A percentile compares a stretch with the other conserved stretches of the same genome.
phyloP scores from a whole-genome alignment of 2,888 invertebrate species.

The Hipparchia sbordonii region DNA sequence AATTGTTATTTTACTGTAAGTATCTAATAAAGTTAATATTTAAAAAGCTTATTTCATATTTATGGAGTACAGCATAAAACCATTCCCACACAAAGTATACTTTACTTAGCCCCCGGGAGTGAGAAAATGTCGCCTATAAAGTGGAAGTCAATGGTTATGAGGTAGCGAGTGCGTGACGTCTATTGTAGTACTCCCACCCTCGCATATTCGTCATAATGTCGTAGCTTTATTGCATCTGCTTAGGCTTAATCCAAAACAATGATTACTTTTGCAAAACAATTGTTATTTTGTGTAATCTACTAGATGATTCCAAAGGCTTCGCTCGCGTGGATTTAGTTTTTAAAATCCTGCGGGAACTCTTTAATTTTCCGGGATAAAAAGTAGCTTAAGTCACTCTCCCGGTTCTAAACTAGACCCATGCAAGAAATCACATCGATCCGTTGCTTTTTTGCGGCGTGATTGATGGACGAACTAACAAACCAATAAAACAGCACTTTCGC shows the following conservation, averaged over 20 bases:
- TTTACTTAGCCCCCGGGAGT: slow-evolving; percentile 45
- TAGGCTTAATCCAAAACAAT: slow-evolving; percentile 44
- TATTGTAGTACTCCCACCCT: slow-evolving; percentile 59
- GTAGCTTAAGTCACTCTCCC: too few relatives aligned
- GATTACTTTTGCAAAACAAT: not conserved
- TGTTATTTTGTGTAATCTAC: not conserved
- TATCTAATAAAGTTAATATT: not conserved
- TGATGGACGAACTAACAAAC: too few relatives aligned
- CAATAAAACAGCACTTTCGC: too few relatives aligned
- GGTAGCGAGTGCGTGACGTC: slow-evolving; percentile 69
- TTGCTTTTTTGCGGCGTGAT: too few relatives aligned
- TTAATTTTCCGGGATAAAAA: too few relatives aligned
- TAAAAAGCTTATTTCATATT: slow-evolving; percentile 1
- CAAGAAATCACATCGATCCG: too few relatives aligned
- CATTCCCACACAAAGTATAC: slow-evolving; percentile 21
- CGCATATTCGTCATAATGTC: slow-evolving; percentile 59
- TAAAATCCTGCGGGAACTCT: too few relatives aligned
- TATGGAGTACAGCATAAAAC: slow-evolving; percentile 4
- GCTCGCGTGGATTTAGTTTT: too few relatives aligned
- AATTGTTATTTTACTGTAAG: not conserved
- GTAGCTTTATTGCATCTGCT: slow-evolving; percentile 55
- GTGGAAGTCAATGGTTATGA: slow-evolving; percentile 70
- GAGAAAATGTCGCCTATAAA: slow-evolving; percentile 59
- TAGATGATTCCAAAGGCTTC: too few relatives aligned
- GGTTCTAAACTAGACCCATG: too few relatives aligned